phyloP scores from a whole-genome alignment of 2,888 invertebrate species.

The Plagodis pulveraria region DNA sequence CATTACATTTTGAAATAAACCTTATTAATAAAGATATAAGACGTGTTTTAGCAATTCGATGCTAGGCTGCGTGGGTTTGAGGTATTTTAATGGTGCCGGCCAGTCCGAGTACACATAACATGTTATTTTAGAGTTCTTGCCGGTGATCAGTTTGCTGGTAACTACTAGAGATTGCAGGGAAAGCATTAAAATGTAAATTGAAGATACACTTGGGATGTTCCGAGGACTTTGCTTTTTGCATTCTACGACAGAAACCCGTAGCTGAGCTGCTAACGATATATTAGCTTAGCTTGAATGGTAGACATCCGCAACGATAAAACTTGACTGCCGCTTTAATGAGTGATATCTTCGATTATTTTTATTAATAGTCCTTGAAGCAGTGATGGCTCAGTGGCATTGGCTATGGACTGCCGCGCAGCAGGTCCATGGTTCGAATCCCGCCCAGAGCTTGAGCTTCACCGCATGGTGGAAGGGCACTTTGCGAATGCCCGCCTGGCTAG shows the following conservation, averaged over 20 bases:
- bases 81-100: conserved; percentile 67
- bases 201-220: conserved; percentile 9
- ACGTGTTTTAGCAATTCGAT: conserved; percentile 43
- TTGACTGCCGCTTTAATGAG: too few relatives aligned
- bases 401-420: too few relatives aligned
- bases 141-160: conserved; percentile 28
- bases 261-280: not conserved
- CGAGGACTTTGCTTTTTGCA: conserved; percentile 4
- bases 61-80: conserved; percentile 51
- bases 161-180: conserved; percentile 30
- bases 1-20: conserved; percentile 34
- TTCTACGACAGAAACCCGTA: not conserved
- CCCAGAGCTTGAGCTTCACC: too few relatives aligned
- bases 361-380: too few relatives aligned
- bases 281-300: not conserved
- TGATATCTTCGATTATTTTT: too few relatives aligned
- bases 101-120: conserved; percentile 47
- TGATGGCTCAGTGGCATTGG: too few relatives aligned
- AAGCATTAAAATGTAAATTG: conserved; percentile 32
- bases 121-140: conserved; percentile 38
- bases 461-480: too few relatives aligned
- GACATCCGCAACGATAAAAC: too few relatives aligned
- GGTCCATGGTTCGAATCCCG: too few relatives aligned
- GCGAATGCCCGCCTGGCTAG: too few relatives aligned
- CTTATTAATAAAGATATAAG: conserved; percentile 41